These are phyloP conservation scores for Shinisaurus crocodilurus DNA, from an alignment of 2,113 vertebrate genomes.

Conservation along the genomic window DNA sequence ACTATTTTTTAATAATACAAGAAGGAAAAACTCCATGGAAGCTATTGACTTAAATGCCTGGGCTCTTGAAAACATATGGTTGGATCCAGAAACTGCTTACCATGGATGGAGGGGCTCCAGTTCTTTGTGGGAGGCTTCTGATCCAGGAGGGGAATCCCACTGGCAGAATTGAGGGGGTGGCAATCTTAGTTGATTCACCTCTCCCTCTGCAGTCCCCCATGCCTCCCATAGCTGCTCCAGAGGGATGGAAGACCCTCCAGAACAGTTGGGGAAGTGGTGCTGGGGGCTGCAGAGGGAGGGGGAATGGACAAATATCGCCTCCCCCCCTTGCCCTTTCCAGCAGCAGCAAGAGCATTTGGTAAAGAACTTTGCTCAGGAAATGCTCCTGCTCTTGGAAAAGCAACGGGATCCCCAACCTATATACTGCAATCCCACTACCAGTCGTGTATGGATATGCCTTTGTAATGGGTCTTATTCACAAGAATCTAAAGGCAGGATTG, in stretches of 20 bases:
- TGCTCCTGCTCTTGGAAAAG: neutral
- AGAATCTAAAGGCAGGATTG: neutral
- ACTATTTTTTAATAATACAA: neutral
- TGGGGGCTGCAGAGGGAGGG: neutral
- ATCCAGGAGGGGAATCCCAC: neutral
- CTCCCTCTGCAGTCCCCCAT: too few relatives aligned
- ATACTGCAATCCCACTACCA: neutral
- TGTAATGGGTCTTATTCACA: neutral
- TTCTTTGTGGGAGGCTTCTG: too few relatives aligned
- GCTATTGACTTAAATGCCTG: accelerated
- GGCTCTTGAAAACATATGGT: neutral
- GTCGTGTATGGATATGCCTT: neutral
- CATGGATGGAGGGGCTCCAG: neutral
- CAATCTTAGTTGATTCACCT: neutral
- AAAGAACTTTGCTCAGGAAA: neutral
- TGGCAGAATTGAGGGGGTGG: neutral
- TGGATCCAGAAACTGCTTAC: neutral
- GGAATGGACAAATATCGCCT: neutral
- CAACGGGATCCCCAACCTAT: neutral
- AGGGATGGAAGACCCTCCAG: too few relatives aligned
- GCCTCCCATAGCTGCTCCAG: too few relatives aligned
- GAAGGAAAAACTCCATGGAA: accelerated
- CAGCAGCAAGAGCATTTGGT: neutral
- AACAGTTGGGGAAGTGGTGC: neutral
- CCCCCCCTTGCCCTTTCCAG: neutral